Evolutionary conservation across 1,140 invertebrate genomes (phyloP).

Genomic region (Drosophila pandora): DNA sequence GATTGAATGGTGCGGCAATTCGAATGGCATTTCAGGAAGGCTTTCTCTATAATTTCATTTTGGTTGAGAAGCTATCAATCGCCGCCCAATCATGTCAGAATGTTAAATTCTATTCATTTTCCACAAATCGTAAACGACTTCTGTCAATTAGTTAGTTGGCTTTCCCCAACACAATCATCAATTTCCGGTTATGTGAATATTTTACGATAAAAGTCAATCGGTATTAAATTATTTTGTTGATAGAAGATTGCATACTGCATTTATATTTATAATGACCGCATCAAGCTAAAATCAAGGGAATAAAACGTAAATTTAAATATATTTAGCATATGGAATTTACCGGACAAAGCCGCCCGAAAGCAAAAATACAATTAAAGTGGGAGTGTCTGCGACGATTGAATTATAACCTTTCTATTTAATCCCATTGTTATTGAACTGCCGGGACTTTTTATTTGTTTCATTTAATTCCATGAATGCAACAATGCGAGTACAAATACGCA

Average conservation of each 20-base stretch:
- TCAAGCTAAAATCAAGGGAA: constrained; percentile 23
- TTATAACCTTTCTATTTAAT: constrained; percentile 51
- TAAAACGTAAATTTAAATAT: constrained; percentile 68
- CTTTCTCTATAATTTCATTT: constrained; percentile 41
- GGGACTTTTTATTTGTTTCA: constrained; percentile 10
- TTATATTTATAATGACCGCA: constrained; percentile 53
- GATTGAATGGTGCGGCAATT: constrained; percentile 15
- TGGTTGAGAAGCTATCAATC: constrained; percentile 27
- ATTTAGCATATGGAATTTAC: constrained; percentile 73
- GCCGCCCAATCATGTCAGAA: not conserved
- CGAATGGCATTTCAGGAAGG: constrained; percentile 17
- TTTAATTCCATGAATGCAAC: constrained; percentile 25
- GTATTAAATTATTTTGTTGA: constrained; percentile 32
- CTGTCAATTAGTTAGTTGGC: constrained; percentile 16
- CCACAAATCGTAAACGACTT: constrained; percentile 11
- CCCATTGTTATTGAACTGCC: constrained; percentile 14
- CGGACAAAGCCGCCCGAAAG: constrained; percentile 49
- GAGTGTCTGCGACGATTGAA: constrained; percentile 24
- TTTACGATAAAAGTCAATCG: constrained; percentile 22
- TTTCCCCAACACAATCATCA: not conserved
- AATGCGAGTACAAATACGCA: constrained; percentile 36
- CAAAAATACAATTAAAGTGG: constrained; percentile 51
- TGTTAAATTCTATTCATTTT: constrained; percentile 4
- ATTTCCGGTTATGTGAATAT: constrained; percentile 2
- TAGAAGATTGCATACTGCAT: constrained; percentile 35